phyloP scores from a whole-genome alignment of 2,888 invertebrate genomes.

The Drosophila engyochracea region DNA sequence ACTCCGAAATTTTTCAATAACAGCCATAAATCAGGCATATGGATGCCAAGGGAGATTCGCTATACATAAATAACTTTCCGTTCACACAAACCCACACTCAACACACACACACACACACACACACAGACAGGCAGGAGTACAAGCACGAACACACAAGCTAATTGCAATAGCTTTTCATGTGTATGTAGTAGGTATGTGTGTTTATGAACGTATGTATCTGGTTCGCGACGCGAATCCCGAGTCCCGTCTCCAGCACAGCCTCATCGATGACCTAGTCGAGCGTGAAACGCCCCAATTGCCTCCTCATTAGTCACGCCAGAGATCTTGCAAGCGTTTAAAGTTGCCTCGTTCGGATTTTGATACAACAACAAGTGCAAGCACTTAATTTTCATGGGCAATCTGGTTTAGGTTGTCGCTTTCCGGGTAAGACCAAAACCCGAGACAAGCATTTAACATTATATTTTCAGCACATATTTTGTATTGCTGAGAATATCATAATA shows the following conservation, averaged over 20 bases:
- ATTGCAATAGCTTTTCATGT: constrained; percentile 21
- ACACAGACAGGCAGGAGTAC: neutral
- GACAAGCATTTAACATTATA: neutral
- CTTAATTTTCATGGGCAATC: constrained; percentile 5
- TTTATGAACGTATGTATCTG: neutral
- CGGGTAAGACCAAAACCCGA: neutral
- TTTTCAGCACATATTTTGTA: neutral
- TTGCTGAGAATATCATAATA: too few species aligned
- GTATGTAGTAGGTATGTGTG: neutral
- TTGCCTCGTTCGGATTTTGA: constrained; percentile 11
- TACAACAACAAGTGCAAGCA: constrained; percentile 13
- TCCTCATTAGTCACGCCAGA: constrained; percentile 66
- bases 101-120: constrained; percentile 10
- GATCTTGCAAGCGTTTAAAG: constrained; percentile 54
- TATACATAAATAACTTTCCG: constrained; percentile 80
- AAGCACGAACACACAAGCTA: constrained; percentile 23
- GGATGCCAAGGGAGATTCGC: constrained; percentile 79
- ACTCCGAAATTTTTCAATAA: constrained; percentile 84
- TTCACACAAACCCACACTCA: constrained; percentile 17
- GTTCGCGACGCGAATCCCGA: neutral
- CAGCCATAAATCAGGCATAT: constrained; percentile 84
- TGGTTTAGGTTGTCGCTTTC: neutral
- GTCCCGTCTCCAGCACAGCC: constrained; percentile 5
- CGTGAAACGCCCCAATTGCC: constrained; percentile 69
- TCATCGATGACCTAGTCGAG: constrained; percentile 66